phyloP scores from a whole-genome alignment of 2,797 vertebrate species.

The Phoxinus dragarum region DNA sequence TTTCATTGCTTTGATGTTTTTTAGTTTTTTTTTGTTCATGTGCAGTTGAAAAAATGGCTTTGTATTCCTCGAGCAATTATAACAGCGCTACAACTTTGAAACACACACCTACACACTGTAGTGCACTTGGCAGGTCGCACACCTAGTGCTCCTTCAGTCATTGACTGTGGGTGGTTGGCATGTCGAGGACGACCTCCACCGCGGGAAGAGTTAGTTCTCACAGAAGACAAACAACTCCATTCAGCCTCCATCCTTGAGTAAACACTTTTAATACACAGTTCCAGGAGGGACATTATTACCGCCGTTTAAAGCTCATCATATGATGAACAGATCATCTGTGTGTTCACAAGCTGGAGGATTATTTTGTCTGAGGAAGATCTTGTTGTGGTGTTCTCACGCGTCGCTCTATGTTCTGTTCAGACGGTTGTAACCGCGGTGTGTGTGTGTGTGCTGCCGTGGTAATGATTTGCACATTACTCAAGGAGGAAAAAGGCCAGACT shows the following conservation, averaged over 20 bases:
- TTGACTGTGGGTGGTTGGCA: conserved; percentile 62
- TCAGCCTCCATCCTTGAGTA: conserved; percentile 16
- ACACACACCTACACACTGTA: conserved; percentile 14
- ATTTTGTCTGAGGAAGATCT: conserved; percentile 1
- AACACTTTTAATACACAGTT: conserved; percentile 7
- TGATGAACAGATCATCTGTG: not conserved
- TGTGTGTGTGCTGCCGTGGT: conserved; percentile 4
- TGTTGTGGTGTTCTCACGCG: conserved; percentile 12
- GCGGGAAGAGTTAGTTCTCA: not conserved
- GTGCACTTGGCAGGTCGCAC: conserved; percentile 34
- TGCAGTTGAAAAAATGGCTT: conserved; percentile 5
- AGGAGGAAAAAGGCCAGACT: conserved; percentile 17
- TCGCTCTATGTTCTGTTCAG: not conserved
- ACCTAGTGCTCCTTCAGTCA: conserved; percentile 58
- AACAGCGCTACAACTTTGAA: conserved; percentile 25
- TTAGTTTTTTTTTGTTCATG: not conserved
- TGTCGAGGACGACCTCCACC: conserved; percentile 21
- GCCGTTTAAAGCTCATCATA: not conserved
- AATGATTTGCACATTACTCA: conserved; percentile 42
- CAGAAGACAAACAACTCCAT: conserved; percentile 26
- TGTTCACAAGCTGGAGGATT: not conserved
- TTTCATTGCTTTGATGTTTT: not conserved
- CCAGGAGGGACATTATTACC: not conserved
- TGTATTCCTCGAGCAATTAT: not conserved
- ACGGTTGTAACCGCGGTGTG: conserved; percentile 2